Evolutionary conservation across 2,113 vertebrate genomes (phyloP), one percentile per base, ranked within the genome.

Genomic region (Scophthalmus maximus): DNA sequence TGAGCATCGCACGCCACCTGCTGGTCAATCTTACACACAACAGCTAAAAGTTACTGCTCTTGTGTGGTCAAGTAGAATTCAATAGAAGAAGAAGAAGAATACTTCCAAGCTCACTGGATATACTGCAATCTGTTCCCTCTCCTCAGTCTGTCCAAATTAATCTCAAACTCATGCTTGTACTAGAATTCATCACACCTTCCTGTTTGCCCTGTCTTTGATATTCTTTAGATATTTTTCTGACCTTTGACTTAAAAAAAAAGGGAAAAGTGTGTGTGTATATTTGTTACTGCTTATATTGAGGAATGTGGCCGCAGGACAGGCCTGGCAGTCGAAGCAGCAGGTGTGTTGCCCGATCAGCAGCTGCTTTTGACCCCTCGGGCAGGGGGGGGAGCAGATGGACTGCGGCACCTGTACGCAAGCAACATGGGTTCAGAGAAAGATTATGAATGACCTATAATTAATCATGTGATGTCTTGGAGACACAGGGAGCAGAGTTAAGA

Each of bases 291-390:
- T 92, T 49, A 50, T 70, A 61, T 95, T 95, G 78, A 94, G 88
- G 71, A 94, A 96, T 0, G 93, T 94, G 36, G 90, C 93, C 0
- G 92, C 58, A 0, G 62, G 75, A 61, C 95, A 96, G 42, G 91
- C 74, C 8, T 89, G 18, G 65, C 95, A 96, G 71, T 93, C 85
- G 0, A 97, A 96, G 82, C 96, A 97, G 86, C 95, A 96, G 1
- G 56, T 25, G 15, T 95, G 91, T 14, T 92, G 82, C 3, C 94
- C 95, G 0, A 79, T 76, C 0, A 84, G 76, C 61, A 93, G 81
- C 62, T 89, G 93, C 80, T 23, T 91, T 44, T 95, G 63, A 8
- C 95, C 96, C 0, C 7, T 38, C 0, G 38, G 80, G 44, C 95
- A 96, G 3, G 86, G 88, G 6, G 90, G 89, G 17, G 96, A 96